Conservation (phyloP, 2,888 invertebrate genomes). For the Lampropteryx suffumata region DNA sequence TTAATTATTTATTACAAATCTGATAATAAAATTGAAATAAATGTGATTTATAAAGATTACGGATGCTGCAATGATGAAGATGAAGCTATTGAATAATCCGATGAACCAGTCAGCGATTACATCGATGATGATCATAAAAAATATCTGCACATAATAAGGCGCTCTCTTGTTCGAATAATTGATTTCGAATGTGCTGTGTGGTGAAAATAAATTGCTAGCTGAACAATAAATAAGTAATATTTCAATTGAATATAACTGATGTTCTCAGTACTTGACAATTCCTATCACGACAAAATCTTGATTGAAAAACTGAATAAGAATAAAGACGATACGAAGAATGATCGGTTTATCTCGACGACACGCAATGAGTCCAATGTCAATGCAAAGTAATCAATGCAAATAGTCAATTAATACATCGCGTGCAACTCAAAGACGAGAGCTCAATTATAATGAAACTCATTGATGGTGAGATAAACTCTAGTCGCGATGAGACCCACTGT, state of each 20-base stretch:
- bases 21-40: slow-evolving; percentile 39
- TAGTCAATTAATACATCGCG: slow-evolving; percentile 52
- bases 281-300: slow-evolving; percentile 6
- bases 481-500: slow-evolving; percentile 1
- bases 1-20: slow-evolving; percentile 41
- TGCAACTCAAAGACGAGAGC: slow-evolving; percentile 21
- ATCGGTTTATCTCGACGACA: slow-evolving; percentile 34
- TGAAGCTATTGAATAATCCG: slow-evolving; percentile 36
- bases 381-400: slow-evolving; percentile 60
- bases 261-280: slow-evolving; percentile 1
- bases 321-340: slow-evolving; percentile 10
- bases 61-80: slow-evolving; percentile 43
- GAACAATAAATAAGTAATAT: slow-evolving; percentile 2
- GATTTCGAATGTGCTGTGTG: too few species aligned
- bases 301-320: slow-evolving; percentile 27
- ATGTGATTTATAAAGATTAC: slow-evolving; percentile 49
- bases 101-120: slow-evolving; percentile 42
- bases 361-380: slow-evolving; percentile 53
- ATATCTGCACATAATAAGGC: slow-evolving; percentile 29
- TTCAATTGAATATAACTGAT: slow-evolving; percentile 13
- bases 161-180: neutral
- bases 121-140: slow-evolving; percentile 33
- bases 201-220: neutral
- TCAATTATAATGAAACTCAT: slow-evolving; percentile 40
- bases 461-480: slow-evolving; percentile 38